Evolutionary conservation across 2,797 vertebrate species (phyloP).

Genomic region (Saxicola maurus): DNA sequence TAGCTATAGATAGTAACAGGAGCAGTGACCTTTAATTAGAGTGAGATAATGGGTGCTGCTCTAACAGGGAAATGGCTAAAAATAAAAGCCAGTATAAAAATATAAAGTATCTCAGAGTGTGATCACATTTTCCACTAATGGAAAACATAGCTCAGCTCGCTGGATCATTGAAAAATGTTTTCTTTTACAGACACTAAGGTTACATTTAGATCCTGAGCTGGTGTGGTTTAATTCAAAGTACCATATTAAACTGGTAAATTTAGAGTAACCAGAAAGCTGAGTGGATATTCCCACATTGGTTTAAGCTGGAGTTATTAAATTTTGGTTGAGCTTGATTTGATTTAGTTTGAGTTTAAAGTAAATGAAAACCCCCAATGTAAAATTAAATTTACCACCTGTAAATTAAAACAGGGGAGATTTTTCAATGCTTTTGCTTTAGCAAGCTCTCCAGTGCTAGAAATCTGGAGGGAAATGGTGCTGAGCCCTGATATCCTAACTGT

Average conservation of each 20-base stretch:
- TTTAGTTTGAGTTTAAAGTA: background rate
- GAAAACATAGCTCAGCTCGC: constrained; percentile 6
- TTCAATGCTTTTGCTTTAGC: background rate
- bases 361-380: background rate
- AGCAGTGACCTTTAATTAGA: constrained; percentile 56
- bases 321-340: background rate
- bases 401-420: background rate
- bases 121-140: constrained; percentile 59
- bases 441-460: background rate
- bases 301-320: background rate
- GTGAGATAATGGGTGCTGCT: constrained; percentile 37
- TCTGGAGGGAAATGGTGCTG: background rate
- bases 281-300: background rate
- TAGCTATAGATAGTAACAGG: constrained; percentile 31
- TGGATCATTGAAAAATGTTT: constrained; percentile 3
- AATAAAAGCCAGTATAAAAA: constrained; percentile 47
- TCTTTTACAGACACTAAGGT: background rate
- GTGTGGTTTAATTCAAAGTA: background rate
- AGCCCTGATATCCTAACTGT: background rate
- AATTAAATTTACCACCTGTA: background rate
- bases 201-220: background rate
- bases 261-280: background rate
- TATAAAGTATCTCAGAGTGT: constrained; percentile 17
- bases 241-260: background rate
- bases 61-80: constrained; percentile 44